Conservation (phyloP, 1,140 invertebrate genomes). For the Drosophila funebris region DNA sequence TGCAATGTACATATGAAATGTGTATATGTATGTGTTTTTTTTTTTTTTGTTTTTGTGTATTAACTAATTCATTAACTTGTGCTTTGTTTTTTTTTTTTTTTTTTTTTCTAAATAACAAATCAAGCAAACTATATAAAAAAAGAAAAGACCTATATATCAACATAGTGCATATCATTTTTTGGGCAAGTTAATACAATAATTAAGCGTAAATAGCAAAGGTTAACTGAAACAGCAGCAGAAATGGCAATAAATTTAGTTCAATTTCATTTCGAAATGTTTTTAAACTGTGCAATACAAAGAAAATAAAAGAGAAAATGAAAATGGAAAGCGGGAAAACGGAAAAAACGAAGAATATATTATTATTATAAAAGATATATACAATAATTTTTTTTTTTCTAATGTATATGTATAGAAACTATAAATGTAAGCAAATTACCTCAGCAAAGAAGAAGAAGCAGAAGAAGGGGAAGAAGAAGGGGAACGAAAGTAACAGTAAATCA, state of each 20-base stretch:
- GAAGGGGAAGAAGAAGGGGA: neutral
- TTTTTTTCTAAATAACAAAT: neutral
- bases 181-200: constrained; percentile 69
- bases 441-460: constrained; percentile 16
- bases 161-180: constrained; percentile 76
- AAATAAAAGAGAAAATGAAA: constrained; percentile 16
- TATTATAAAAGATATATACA: constrained; percentile 19
- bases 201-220: constrained; percentile 74
- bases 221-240: constrained; percentile 34
- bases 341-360: constrained; percentile 25
- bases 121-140: constrained; percentile 20
- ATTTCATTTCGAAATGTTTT: constrained; percentile 53
- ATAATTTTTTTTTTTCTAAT: constrained; percentile 35
- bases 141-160: constrained; percentile 67
- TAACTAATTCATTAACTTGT: neutral
- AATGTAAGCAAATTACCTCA: constrained; percentile 59
- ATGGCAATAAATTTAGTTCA: constrained; percentile 78
- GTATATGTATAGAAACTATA: constrained; percentile 36
- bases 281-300: constrained; percentile 62
- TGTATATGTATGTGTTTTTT: constrained; percentile 28
- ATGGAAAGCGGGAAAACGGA: neutral
- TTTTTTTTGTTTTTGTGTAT: too few relatives aligned
- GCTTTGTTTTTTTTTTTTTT: neutral
- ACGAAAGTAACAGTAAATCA: constrained; percentile 43
- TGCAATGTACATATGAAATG: constrained; percentile 46